Base-by-base conservation (phyloP, 2,797 vertebrate species). In the Acanthurus lineatus region DNA sequence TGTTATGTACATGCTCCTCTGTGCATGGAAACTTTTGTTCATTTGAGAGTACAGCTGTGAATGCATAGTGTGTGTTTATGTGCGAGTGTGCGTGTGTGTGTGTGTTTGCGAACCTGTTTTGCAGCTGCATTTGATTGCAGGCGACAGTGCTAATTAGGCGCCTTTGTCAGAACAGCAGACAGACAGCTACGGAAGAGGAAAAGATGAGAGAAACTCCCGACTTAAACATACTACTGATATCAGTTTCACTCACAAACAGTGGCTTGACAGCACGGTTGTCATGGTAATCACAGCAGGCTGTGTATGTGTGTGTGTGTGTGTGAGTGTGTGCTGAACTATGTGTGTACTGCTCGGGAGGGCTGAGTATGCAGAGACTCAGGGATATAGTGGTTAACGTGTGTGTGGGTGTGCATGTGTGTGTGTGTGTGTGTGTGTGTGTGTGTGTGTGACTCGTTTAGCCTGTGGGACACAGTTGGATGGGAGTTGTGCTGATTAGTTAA, bases 251-350 rank as follows among this genome's bases (percentile, higher is more conserved):
- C 64, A 64, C 77, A 85, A 57, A 84, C 57, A 48, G 57, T 9
- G 66, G 53, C 69, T 68, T 61, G 22, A 78, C 79, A 70, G 60
- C 40, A 5, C 1, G 38, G 84, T 85, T 90, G 90, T 89, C 79
- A 86, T 86, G 75, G 81, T 82, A 84, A 90, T 89, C 70, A 48
- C 64, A 87, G 80, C 80, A 67, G 77, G 69, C 51, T 57, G 73
- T 47, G 54, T 19, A 69, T 40, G 65, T 57, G 16, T 56, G 58
- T 28, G 28, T 57, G 73, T 47, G 54, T 19, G 72, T 40, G 65
- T 57, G 16, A 53, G 65, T 57, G 16, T 56, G 40, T 45, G 19
- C 28, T 4, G 5, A 52, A 8, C 51, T n/a, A 22, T 58, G 49
- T 62, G 60, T 51, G 62, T 58, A 12, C 48, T 58, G 42, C 51